These are phyloP conservation scores for Bellardia pandia DNA, from an alignment of 2,888 invertebrate species.

Conservation along the genomic window DNA sequence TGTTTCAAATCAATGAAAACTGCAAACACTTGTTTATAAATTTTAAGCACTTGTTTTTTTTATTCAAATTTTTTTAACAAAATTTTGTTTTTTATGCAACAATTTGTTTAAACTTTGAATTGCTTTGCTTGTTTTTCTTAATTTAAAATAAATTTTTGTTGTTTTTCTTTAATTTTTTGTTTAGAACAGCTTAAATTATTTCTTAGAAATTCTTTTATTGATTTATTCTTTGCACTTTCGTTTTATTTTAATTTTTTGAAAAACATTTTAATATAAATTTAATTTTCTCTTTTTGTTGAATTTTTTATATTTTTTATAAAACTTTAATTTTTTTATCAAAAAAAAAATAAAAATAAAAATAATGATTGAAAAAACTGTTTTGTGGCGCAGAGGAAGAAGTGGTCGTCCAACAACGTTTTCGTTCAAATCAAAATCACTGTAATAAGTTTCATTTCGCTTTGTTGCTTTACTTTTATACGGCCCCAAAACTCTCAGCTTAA, in stretches of 20 bases:
- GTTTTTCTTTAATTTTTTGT: background rate
- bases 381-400: conserved; percentile 55
- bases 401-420: conserved; percentile 78
- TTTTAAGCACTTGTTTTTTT: conserved; percentile 32
- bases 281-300: conserved; percentile 2
- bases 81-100: conserved; percentile 30
- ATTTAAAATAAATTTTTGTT: conserved; percentile 15
- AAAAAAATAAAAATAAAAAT: conserved; percentile 2
- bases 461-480: conserved; percentile 84
- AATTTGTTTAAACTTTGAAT: conserved; percentile 38
- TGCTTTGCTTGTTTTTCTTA: background rate
- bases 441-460: conserved; percentile 83
- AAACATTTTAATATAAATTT: conserved; percentile 36
- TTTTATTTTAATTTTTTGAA: conserved; percentile 53
- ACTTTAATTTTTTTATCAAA: conserved; percentile 7
- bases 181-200: background rate
- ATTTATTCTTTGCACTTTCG: conserved; percentile 37
- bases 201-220: conserved; percentile 37
- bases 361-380: conserved; percentile 52
- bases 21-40: conserved; percentile 46
- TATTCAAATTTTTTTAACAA: conserved; percentile 35
- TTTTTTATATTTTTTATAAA: conserved; percentile 12
- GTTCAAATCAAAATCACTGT: conserved; percentile 83
- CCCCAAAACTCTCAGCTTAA: conserved; percentile 72
- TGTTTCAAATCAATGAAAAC: conserved; percentile 36